Percentiles rank a stretch among this genome's conserved stretches.
phyloP scores from a whole-genome alignment of 2,888 invertebrate species.

The Plagiodera versicolora region DNA sequence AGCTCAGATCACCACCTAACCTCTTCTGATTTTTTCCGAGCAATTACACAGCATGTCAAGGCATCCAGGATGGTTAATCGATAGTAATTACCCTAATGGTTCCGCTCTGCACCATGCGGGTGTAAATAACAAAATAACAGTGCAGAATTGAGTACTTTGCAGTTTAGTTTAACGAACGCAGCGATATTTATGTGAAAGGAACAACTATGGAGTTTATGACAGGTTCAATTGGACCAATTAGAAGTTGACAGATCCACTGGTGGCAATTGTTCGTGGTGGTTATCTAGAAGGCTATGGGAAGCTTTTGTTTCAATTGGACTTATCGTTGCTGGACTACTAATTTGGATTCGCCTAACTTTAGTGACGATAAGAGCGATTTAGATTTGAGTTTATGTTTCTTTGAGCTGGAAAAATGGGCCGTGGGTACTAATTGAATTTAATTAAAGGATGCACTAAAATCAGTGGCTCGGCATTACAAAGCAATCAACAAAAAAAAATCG shows the following conservation, averaged over 20 bases:
- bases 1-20: not conserved
- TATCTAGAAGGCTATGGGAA: too few species aligned
- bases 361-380: too few species aligned
- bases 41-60: not conserved
- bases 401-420: too few species aligned
- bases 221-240: not conserved
- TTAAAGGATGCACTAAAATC: not conserved
- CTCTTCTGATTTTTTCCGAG: not conserved
- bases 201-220: not conserved
- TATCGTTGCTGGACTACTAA: too few species aligned
- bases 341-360: too few species aligned
- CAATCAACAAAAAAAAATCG: not conserved
- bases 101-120: not conserved
- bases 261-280: not conserved
- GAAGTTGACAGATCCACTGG: not conserved
- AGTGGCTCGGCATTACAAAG: not conserved
- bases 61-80: not conserved
- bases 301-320: too few species aligned
- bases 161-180: not conserved
- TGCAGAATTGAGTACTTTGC: not conserved
- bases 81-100: constrained; percentile 15
- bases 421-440: not conserved
- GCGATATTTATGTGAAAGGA: not conserved
- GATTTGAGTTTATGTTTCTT: too few species aligned
- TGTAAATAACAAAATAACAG: constrained; percentile 1